Base-by-base conservation (phyloP, 2,113 vertebrate genomes). In the Coptodon rendalli region DNA sequence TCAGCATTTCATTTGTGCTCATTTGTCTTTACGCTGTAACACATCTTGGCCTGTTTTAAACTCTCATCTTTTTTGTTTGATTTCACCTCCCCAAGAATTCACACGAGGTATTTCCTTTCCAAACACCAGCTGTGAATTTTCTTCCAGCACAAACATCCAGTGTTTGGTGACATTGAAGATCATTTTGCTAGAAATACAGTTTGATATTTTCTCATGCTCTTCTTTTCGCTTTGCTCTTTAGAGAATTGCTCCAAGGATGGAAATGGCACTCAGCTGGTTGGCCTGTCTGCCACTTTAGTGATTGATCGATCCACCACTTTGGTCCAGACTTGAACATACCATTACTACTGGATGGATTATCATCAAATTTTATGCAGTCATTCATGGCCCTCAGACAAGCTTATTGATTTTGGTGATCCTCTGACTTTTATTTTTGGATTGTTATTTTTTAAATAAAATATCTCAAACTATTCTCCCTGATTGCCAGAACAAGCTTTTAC, bases 1-100 rank as follows among this genome's bases (percentile, higher is more conserved):
- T 95, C 90, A 88, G 87, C 91, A 50, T 89, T 93, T 86, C 78
- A 84, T 92, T 92, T 73, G 66, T 87, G 86, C 86, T 91, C 27
- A 52, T 78, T 86, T 93, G 89, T 92, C 87, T 87, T 94, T 78
- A 45, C 87, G 86, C 68, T 71, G 34, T 80, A 86, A 86, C 71
- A 90, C 90, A 80, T 88, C 80, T 86, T 87, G 89, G 83, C 84
- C 87, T 13, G 68, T 87, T 93, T 85, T 84, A 83, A 91, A 87
- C 71, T 82, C 83, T 83, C 34, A 27, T 34, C 66, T 89, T 82
- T 68, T 91, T 84, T 79, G 53, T 91, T 93, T 89, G 34, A 88
- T 89, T 92, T 91, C 22, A 86, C 68, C 81, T 84, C 84, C 73
- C 56, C 9, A 78, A 68, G 84, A 93, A 91, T 95, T 91, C 80